A percentile compares a stretch with the other conserved stretches of the same genome.
Conservation (phyloP, 2,113 vertebrate species). For the Heterocephalus glaber region DNA sequence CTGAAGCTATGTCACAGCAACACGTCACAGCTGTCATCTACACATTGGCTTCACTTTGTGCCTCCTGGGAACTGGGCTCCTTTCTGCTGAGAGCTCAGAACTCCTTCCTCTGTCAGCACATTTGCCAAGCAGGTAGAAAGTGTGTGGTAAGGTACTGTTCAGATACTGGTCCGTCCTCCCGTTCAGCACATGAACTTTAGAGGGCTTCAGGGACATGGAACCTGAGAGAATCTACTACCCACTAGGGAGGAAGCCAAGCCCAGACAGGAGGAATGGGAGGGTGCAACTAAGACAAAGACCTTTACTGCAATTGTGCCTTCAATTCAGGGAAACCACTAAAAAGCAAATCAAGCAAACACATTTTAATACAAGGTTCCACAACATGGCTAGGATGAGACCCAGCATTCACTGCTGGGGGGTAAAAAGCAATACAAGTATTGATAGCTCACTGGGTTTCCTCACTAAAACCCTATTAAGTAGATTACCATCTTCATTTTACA, state of each 20-base stretch:
- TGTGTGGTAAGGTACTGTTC: background rate
- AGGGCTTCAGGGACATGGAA: background rate
- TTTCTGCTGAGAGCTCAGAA: background rate
- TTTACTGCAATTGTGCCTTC: background rate
- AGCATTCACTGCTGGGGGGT: background rate
- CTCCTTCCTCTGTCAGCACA: background rate
- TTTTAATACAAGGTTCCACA: background rate
- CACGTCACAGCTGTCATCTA: rapidly evolving
- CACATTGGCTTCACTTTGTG: background rate
- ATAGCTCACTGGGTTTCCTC: background rate
- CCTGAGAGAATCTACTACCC: background rate
- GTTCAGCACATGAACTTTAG: background rate
- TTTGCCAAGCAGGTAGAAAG: background rate
- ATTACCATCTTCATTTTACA: background rate
- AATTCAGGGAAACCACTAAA: background rate
- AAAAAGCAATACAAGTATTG: background rate
- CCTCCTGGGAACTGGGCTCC: background rate
- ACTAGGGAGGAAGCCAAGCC: background rate
- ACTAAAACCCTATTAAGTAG: background rate
- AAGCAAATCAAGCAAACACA: background rate
- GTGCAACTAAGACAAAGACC: background rate
- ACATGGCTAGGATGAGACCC: background rate
- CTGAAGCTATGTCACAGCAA: background rate
- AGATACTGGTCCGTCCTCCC: background rate
- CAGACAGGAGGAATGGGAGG: background rate